These are phyloP conservation scores for Nymphicus hollandicus DNA, from an alignment of 2,113 vertebrate species.

Conservation along the genomic window DNA sequence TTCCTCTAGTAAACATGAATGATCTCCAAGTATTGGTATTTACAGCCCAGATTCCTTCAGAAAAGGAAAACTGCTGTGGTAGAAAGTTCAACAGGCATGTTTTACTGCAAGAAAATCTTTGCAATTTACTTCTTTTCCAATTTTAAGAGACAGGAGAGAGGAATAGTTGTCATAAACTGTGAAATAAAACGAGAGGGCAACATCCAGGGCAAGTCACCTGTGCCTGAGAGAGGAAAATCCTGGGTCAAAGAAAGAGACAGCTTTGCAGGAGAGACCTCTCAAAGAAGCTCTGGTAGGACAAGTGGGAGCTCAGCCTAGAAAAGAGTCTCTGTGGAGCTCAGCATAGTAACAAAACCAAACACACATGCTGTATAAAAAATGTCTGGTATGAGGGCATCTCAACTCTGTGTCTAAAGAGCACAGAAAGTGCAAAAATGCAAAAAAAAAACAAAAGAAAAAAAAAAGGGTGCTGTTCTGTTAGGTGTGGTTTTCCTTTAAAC, in stretches of 20 bases:
- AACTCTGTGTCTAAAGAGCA: background rate
- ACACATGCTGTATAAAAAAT: background rate
- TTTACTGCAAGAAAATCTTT: background rate
- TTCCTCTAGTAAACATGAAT: background rate
- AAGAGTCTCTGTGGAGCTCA: background rate
- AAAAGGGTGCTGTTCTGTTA: background rate
- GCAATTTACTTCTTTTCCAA: background rate
- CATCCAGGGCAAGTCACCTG: background rate
- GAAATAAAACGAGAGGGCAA: background rate
- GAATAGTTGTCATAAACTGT: background rate
- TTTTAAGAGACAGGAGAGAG: background rate
- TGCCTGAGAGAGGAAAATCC: background rate
- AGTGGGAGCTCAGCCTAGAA: background rate
- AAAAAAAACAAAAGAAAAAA: background rate
- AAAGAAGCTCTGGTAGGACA: background rate
- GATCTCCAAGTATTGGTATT: background rate
- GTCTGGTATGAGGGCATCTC: background rate
- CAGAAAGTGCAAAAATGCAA: background rate
- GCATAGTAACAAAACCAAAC: background rate
- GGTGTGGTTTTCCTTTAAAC: constrained; percentile 9
- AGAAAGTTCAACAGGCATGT: background rate
- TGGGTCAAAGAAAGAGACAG: background rate
- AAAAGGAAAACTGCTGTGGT: background rate
- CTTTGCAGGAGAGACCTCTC: background rate
- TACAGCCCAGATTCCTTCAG: background rate